Evolutionary conservation across 1,140 invertebrate species (phyloP), one percentile per base, ranked within the genome.

Genomic region (Hycleus cichorii): DNA sequence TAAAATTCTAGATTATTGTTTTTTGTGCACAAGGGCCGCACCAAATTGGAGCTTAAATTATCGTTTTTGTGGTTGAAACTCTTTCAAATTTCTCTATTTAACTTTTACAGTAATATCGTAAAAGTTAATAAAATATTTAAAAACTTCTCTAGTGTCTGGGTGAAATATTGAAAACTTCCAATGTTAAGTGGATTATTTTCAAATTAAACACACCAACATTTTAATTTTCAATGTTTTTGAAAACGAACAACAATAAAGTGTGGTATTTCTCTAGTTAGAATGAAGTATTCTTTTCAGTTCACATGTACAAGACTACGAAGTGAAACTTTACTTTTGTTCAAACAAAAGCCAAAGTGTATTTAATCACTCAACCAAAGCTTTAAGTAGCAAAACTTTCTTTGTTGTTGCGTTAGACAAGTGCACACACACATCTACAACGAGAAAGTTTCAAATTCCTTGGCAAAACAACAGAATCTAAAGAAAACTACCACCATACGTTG

Each of bases 311-410:
- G 4, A 42, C 11, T 7, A 39, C 39, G 1, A 39, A 42, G 3
- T 3, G 40, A 45, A 53, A 53, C 51, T 54, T 54, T 54, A 54
- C 52, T 38, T 47, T 47, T 47, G 38, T 40, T 47, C 18, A 32
- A 55, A 55, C 52, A 58, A 58, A 51, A 51, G 32, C 32, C 45
- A 42, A 52, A 58, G 57, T 58, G 57, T 58, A 52, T 58, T 58
- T 58, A 58, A 58, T 58, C 57, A 58, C 49, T 58, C 49, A 58
- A 58, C 57, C 57, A 52, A 32, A 32, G 57, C 49, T 53, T 58
- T 58, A 58, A 58, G 57, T 58, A 58, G 25, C 57, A 47, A 53
- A 58, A 58, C 43, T 58, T 58, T 58, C 57, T 58, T 58, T 52
- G 57, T 58, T 40, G 44, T 58, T 52, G 49, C 57, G 39, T 42